Conservation (phyloP, 2,888 invertebrate species). For the Hesperia comma region DNA sequence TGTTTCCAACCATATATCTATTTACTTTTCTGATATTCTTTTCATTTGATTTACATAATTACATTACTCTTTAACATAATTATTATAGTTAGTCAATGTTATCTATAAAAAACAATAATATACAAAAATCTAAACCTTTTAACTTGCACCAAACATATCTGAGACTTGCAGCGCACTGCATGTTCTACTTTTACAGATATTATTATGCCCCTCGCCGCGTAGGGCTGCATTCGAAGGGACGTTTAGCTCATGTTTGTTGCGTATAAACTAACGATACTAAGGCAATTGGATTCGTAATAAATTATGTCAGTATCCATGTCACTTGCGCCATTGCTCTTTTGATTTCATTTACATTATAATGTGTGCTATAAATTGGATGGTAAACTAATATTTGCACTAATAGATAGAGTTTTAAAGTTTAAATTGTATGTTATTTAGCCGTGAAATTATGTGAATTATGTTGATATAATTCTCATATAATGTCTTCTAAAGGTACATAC, state of each 20-base stretch:
- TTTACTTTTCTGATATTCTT: no score
- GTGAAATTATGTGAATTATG: no score
- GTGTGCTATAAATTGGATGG: slow-evolving; percentile 23
- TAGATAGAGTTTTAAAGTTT: no score
- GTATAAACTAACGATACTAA: slow-evolving; percentile 74
- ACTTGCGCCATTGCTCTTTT: slow-evolving; percentile 41
- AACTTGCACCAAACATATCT: slow-evolving; percentile 49
- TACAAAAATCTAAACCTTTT: slow-evolving; percentile 26
- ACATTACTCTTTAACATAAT: no score
- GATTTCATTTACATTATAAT: slow-evolving; percentile 20
- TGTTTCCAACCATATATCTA: no score
- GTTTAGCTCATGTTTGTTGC: slow-evolving; percentile 67
- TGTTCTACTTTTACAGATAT: slow-evolving; percentile 65
- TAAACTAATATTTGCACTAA: no score
- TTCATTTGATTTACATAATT: no score
- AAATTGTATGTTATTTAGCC: no score
- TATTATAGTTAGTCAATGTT: no score
- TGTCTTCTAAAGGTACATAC: no score
- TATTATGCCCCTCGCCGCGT: slow-evolving; percentile 74
- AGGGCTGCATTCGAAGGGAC: slow-evolving; percentile 52
- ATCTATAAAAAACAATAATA: no score
- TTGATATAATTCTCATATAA: no score
- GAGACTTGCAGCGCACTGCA: slow-evolving; percentile 58
- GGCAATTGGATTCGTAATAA: slow-evolving; percentile 74
- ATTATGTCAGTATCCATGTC: slow-evolving; percentile 67